Conservation (phyloP, 92 coral and sea anemone species). For the Bergia puertoricense region DNA sequence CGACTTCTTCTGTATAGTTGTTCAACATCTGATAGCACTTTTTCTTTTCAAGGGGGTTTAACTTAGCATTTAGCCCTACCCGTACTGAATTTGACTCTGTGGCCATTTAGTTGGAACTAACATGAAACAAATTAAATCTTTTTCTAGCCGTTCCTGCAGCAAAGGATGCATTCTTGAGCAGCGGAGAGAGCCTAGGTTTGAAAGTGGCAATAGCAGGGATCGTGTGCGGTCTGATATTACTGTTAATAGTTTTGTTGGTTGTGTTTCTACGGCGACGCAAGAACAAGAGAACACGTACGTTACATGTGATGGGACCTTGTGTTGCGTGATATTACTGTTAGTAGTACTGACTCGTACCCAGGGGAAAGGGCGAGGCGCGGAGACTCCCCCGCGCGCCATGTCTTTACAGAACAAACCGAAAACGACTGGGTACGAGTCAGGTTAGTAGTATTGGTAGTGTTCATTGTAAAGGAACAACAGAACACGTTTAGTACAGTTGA, state of each 20-base stretch:
- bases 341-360: conserved; percentile 21
- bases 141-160: conserved; percentile 56
- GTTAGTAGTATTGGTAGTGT: neutral
- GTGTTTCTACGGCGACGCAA: conserved; percentile 55
- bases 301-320: conserved; percentile 48
- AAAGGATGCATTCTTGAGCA: conserved; percentile 45
- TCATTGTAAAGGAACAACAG: neutral
- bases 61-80: too few species aligned
- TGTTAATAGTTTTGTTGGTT: conserved; percentile 60
- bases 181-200: conserved; percentile 61
- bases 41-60: too few species aligned
- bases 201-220: conserved; percentile 77
- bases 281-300: conserved; percentile 56
- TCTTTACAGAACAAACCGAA: too few species aligned
- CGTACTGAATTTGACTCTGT: too few species aligned
- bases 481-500: too few species aligned
- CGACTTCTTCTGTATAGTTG: too few species aligned
- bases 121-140: neutral
- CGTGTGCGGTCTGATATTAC: conserved; percentile 63
- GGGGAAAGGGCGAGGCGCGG: neutral
- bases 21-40: too few species aligned
- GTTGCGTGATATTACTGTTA: conserved; percentile 59
- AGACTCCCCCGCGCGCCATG: too few species aligned
- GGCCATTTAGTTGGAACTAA: neutral
- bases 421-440: too few species aligned